These are phyloP conservation scores for Piprites chloris DNA, from an alignment of 2,113 vertebrate genomes.

Conservation along the genomic window DNA sequence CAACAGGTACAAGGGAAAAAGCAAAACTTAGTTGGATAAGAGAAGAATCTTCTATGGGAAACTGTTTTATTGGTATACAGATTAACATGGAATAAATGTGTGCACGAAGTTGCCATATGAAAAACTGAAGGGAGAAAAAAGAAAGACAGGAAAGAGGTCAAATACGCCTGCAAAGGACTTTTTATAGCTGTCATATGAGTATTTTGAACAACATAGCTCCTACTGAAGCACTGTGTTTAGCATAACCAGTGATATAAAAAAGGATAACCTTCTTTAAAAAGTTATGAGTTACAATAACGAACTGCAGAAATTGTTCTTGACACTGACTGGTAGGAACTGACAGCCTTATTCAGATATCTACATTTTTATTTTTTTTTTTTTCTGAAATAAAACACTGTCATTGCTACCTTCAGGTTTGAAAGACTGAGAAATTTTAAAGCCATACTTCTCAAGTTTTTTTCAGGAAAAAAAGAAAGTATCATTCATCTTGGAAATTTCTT, in stretches of 20 bases:
- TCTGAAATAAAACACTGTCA: not conserved
- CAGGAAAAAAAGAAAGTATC: not conserved
- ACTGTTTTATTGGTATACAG: not conserved
- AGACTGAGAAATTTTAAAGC: not conserved
- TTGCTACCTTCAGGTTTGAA: not conserved
- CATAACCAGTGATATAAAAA: not conserved
- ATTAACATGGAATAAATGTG: not conserved
- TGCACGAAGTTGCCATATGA: fast-evolving
- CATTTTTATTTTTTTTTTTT: fast-evolving
- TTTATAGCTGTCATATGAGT: not conserved
- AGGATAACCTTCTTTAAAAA: not conserved
- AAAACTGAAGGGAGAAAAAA: not conserved
- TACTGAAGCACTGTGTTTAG: not conserved
- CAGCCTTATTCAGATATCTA: not conserved
- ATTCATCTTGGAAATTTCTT: not conserved
- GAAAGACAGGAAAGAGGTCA: not conserved
- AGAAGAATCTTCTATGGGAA: not conserved
- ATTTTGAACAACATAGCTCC: not conserved
- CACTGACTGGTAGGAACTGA: not conserved
- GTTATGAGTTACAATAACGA: not conserved
- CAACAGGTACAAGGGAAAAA: not conserved
- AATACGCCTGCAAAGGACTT: not conserved
- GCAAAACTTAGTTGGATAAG: not conserved
- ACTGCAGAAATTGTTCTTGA: not conserved
- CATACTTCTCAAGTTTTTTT: not conserved